phyloP scores from a whole-genome alignment of 2,797 vertebrate species.

The Notoglanidium macrostoma region DNA sequence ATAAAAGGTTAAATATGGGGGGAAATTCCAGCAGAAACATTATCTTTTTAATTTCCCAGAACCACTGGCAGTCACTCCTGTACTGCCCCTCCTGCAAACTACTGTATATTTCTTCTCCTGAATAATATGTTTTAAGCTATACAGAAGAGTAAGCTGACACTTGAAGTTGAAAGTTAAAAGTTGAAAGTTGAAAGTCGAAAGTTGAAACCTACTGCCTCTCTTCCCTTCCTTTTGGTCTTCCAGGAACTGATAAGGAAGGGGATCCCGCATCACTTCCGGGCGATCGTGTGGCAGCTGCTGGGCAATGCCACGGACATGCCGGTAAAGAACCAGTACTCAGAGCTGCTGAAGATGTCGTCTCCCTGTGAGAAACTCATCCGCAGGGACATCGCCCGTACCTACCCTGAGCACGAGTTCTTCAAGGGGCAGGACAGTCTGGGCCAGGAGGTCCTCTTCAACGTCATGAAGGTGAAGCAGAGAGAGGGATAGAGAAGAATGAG shows the following conservation, averaged over 20 bases:
- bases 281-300: conserved; percentile 96
- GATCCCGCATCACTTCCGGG: conserved; percentile 96
- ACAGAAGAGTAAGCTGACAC: too few species aligned
- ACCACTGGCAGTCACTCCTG: not conserved
- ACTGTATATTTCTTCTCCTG: not conserved
- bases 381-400: conserved; percentile 97
- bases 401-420: conserved; percentile 97
- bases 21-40: not conserved
- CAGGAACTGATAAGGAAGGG: conserved; percentile 97
- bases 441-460: conserved; percentile 98
- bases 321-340: conserved; percentile 98
- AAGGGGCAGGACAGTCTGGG: conserved; percentile 97
- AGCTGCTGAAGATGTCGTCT: conserved; percentile 97
- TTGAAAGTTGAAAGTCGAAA: too few species aligned
- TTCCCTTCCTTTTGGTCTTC: not conserved
- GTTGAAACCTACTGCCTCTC: not conserved
- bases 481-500: not conserved
- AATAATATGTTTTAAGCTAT: too few species aligned
- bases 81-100: too few species aligned
- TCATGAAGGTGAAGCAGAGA: conserved; percentile 86
- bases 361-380: conserved; percentile 97
- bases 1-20: not conserved
- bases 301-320: conserved; percentile 95
- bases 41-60: not conserved
- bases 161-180: too few species aligned